phyloP scores from a whole-genome alignment of 2,797 vertebrate species.

The Gymnoscopelus braueri region DNA sequence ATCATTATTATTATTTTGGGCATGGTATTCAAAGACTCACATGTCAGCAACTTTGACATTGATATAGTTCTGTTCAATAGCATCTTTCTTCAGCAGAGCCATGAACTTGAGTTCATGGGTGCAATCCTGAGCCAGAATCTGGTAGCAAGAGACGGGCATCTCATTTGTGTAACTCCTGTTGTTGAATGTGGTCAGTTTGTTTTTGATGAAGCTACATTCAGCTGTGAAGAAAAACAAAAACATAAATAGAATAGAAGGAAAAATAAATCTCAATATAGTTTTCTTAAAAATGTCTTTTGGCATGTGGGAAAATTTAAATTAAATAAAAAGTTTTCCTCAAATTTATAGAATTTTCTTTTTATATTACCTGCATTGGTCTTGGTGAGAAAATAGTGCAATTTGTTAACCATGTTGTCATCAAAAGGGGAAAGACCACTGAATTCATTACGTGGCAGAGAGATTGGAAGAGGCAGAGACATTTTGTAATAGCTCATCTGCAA shows the following conservation, averaged over 20 bases:
- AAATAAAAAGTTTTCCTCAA: no score
- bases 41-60: slow-evolving; percentile 67
- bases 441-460: slow-evolving; percentile 36
- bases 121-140: slow-evolving; percentile 78
- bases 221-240: slow-evolving; percentile 10
- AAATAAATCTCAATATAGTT: not conserved
- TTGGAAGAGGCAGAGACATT: slow-evolving; percentile 36
- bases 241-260: no score
- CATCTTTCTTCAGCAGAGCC: slow-evolving; percentile 68
- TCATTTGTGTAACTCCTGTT: slow-evolving; percentile 62
- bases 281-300: no score
- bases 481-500: slow-evolving; percentile 44
- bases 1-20: not conserved
- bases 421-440: slow-evolving; percentile 4
- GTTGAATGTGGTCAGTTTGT: slow-evolving; percentile 75
- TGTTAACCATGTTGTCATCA: slow-evolving; percentile 21
- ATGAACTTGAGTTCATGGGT: slow-evolving; percentile 78
- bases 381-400: slow-evolving; percentile 21
- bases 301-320: no score
- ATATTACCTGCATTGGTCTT: slow-evolving; percentile 39
- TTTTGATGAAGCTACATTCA: slow-evolving; percentile 56
- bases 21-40: slow-evolving; percentile 50
- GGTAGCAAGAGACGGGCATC: slow-evolving; percentile 73
- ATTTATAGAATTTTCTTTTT: not conserved
- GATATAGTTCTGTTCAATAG: slow-evolving; percentile 55